Conservation (phyloP, 2,888 invertebrate genomes). For the Lamellibrachia satsuma region DNA sequence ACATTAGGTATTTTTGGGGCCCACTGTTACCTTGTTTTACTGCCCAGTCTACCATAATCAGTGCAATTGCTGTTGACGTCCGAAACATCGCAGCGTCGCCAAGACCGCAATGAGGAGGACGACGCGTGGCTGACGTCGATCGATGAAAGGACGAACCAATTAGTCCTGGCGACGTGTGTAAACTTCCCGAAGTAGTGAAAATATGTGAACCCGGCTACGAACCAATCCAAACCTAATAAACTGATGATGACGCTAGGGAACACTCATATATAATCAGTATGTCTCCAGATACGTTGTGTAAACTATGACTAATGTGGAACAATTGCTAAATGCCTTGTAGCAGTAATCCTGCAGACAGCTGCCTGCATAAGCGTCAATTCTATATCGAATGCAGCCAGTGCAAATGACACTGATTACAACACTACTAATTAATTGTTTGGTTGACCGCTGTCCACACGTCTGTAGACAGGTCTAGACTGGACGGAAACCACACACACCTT, state of each 20-base stretch:
- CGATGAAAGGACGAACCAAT: neutral
- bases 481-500: conserved; percentile 17
- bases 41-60: too few species aligned
- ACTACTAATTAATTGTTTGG: neutral
- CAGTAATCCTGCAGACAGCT: neutral
- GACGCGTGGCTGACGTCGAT: neutral
- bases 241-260: neutral
- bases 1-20: too few species aligned
- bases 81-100: neutral
- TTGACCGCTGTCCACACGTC: neutral
- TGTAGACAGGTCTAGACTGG: neutral
- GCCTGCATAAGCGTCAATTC: too few species aligned
- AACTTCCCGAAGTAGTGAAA: neutral
- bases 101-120: neutral
- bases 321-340: neutral
- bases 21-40: too few species aligned
- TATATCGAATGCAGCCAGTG: neutral
- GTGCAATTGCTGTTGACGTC: neutral
- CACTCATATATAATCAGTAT: neutral
- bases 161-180: neutral
- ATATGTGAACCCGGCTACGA: neutral
- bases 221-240: neutral
- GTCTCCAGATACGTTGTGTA: neutral
- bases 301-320: neutral
- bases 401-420: neutral